Evolutionary conservation across 2,797 vertebrate species (phyloP).

Genomic region (Gymnoscopelus microlampas): DNA sequence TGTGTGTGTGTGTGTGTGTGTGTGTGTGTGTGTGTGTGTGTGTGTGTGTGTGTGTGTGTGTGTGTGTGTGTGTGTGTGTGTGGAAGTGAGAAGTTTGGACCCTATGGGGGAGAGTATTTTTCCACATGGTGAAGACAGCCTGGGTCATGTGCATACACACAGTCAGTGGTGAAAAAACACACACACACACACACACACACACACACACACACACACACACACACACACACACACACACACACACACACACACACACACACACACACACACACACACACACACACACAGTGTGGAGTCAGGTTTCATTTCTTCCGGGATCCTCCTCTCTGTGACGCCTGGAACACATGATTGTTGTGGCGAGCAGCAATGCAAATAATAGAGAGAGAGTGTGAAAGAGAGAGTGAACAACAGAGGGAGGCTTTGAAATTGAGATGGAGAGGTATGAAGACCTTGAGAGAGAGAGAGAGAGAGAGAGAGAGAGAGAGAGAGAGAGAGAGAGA

Average conservation of each 20-base stretch:
- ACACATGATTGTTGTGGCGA: constrained; percentile 38
- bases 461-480: neutral
- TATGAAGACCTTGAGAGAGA: neutral
- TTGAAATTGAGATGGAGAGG: neutral
- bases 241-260: too few species aligned
- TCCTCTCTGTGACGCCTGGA: constrained; percentile 38
- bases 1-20: neutral
- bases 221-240: too few species aligned
- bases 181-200: too few species aligned
- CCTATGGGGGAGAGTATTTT: constrained; percentile 64
- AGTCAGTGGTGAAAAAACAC: neutral
- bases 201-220: too few species aligned
- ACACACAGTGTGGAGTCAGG: constrained; percentile 56
- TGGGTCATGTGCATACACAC: too few species aligned
- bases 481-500: constrained; percentile 12
- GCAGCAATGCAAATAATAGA: constrained; percentile 60
- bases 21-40: constrained; percentile 1
- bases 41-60: neutral
- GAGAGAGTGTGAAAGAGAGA: neutral
- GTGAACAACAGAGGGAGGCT: constrained; percentile 40
- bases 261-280: constrained; percentile 12
- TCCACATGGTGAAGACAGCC: constrained; percentile 51
- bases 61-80: neutral
- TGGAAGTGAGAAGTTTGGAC: constrained; percentile 31
- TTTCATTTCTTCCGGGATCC: constrained; percentile 64